Conservation (phyloP, 1,140 invertebrate genomes). For the Drosophila carrolli region DNA sequence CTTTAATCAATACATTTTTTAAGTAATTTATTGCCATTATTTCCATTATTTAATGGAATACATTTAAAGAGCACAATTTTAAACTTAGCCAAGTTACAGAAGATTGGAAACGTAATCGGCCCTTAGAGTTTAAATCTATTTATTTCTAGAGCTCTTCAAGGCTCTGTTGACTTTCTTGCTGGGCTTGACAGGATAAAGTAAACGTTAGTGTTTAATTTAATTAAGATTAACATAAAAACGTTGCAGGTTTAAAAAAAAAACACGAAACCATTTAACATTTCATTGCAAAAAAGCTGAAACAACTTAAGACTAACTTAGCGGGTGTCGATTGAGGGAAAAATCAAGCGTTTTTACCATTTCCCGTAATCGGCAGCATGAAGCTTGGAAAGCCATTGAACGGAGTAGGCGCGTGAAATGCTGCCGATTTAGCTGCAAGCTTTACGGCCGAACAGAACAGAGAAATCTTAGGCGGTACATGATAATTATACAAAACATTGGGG, state of each 20-base stretch:
- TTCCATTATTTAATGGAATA: too few relatives aligned
- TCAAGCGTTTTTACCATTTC: neutral
- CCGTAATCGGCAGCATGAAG: neutral
- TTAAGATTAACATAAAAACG: conserved; percentile 41
- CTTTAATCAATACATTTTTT: too few relatives aligned
- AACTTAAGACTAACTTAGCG: conserved; percentile 63
- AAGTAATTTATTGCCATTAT: too few relatives aligned
- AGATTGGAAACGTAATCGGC: neutral
- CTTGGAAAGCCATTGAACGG: neutral
- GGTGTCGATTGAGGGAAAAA: conserved; percentile 6
- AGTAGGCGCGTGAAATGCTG: neutral
- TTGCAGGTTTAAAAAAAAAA: conserved; percentile 35
- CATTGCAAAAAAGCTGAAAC: conserved; percentile 49
- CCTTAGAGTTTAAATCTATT: neutral
- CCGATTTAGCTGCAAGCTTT: conserved; percentile 15
- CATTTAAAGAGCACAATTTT: neutral
- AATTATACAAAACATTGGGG: conserved; percentile 10
- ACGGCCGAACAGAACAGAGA: conserved; percentile 14
- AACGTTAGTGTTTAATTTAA: conserved; percentile 51
- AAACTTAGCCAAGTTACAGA: neutral
- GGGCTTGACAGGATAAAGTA: conserved; percentile 16
- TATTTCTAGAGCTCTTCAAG: neutral
- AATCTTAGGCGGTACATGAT: conserved; percentile 12
- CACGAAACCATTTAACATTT: conserved; percentile 65
- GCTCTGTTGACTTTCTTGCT: conserved; percentile 18